Evolutionary conservation across 2,888 invertebrate species (phyloP).

Genomic region (Andricus quercusramuli): DNA sequence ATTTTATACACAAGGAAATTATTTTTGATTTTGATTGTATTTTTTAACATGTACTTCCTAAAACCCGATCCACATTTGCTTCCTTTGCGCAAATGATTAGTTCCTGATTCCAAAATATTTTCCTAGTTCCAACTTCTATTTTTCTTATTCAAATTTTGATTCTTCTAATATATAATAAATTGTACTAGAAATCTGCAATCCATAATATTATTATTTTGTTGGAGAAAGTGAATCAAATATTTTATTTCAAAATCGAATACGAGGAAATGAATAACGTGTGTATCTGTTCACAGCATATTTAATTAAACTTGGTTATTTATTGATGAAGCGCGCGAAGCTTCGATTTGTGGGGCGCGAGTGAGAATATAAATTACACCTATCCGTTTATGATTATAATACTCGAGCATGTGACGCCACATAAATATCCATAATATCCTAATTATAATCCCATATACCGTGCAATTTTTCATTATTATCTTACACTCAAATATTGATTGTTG

Average conservation of each 20-base stretch:
- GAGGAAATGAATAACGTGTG: neutral
- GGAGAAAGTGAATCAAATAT: neutral
- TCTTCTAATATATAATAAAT: neutral
- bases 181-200: neutral
- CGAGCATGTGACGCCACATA: constrained; percentile 33
- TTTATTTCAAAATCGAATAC: neutral
- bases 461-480: constrained; percentile 3
- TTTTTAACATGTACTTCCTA: too few species aligned
- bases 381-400: constrained; percentile 28
- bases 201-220: neutral
- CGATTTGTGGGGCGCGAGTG: constrained; percentile 4
- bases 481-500: neutral
- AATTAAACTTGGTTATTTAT: constrained; percentile 34
- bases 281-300: constrained; percentile 23
- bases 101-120: too few species aligned
- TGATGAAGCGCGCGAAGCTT: constrained; percentile 10
- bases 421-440: constrained; percentile 33
- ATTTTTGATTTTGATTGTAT: too few species aligned
- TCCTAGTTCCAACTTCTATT: too few species aligned
- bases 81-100: too few species aligned
- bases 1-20: too few species aligned
- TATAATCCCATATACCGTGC: neutral
- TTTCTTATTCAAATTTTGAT: too few species aligned
- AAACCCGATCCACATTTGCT: too few species aligned
- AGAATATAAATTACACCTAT: constrained; percentile 27